These are phyloP conservation scores for Rattus norvegicus DNA, from an alignment of 2,113 vertebrate species.

Conservation along the genomic window DNA sequence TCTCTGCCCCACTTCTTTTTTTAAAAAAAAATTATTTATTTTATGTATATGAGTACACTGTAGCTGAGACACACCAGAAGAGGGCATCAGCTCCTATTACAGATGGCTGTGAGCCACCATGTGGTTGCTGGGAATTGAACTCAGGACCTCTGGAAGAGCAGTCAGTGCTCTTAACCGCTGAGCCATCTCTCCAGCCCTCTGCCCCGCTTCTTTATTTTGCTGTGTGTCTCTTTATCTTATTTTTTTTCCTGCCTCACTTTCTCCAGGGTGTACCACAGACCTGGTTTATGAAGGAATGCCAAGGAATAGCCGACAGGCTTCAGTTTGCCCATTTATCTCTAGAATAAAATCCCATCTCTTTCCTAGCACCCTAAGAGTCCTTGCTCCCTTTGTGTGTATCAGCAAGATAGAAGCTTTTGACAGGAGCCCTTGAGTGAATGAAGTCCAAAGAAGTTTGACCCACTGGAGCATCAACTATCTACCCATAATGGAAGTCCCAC, in stretches of 20 bases:
- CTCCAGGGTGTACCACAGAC: background rate
- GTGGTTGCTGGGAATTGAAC: too few relatives aligned
- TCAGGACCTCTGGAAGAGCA: too few relatives aligned
- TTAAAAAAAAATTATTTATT: too few relatives aligned
- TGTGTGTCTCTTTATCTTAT: too few relatives aligned
- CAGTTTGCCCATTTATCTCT: background rate
- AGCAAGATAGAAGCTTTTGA: background rate
- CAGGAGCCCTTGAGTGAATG: accelerated
- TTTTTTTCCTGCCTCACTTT: background rate
- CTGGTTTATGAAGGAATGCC: background rate
- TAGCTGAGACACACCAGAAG: too few relatives aligned
- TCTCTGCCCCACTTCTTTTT: background rate
- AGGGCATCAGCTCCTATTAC: too few relatives aligned
- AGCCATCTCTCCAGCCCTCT: background rate
- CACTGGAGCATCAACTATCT: background rate
- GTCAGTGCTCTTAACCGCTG: too few relatives aligned
- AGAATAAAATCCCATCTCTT: background rate
- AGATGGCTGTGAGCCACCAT: too few relatives aligned
- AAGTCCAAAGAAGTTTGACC: background rate
- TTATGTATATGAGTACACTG: too few relatives aligned
- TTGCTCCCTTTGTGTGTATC: background rate
- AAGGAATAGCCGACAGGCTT: background rate
- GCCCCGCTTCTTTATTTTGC: background rate
- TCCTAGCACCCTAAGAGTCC: background rate
- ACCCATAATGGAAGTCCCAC: accelerated